Evolutionary conservation across 1,140 invertebrate species (phyloP).

Genomic region (Papilio polytes): DNA sequence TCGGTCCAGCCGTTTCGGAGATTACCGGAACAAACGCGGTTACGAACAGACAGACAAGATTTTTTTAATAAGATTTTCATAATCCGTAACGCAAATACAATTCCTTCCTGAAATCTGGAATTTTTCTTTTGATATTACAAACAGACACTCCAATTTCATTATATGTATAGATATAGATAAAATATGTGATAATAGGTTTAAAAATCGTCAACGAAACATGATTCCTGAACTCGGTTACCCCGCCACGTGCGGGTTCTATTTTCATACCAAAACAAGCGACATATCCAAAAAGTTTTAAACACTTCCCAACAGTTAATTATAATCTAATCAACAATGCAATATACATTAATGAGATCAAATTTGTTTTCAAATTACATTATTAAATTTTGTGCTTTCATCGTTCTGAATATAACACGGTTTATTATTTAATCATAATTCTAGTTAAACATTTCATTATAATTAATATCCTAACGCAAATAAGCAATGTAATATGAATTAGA

Average conservation of each 20-base stretch:
- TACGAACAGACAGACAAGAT: too few relatives aligned
- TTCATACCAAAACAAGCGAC: neutral
- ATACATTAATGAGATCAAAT: neutral
- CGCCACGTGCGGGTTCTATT: neutral
- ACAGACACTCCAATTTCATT: too few relatives aligned
- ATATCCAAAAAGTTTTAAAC: neutral
- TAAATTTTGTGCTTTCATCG: neutral
- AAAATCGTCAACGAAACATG: neutral
- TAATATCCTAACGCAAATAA: neutral
- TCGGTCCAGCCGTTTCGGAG: too few relatives aligned
- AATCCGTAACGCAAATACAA: too few relatives aligned
- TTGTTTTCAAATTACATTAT: neutral
- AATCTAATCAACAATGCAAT: conserved; percentile 13
- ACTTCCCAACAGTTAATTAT: neutral
- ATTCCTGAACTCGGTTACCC: neutral
- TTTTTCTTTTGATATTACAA: too few relatives aligned
- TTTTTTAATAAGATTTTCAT: too few relatives aligned
- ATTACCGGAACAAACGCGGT: too few relatives aligned
- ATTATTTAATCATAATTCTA: neutral
- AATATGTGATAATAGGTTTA: neutral
- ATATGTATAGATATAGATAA: too few relatives aligned
- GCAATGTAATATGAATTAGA: neutral
- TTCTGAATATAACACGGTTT: neutral
- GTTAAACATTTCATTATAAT: neutral
- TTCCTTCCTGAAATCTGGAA: too few relatives aligned